phyloP scores from a whole-genome alignment of 2,113 vertebrate genomes.

The Prunella fulvescens region DNA sequence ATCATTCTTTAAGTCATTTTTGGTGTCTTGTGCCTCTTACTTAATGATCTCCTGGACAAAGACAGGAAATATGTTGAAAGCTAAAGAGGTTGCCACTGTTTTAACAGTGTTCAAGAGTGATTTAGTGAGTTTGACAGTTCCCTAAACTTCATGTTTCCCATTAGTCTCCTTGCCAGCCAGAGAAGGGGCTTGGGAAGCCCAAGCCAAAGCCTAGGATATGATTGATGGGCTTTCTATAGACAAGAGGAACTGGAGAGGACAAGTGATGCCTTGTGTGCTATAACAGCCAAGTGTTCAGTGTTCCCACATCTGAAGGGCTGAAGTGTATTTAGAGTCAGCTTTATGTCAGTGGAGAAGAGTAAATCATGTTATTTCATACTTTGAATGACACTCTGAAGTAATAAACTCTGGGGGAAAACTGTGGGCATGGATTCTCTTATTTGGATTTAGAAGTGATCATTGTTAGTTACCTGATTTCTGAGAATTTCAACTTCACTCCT shows the following conservation, averaged over 20 bases:
- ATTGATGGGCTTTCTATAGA: slow-evolving; percentile 11
- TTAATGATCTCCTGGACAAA: neutral
- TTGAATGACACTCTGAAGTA: neutral
- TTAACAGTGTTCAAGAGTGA: neutral
- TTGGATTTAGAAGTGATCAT: neutral
- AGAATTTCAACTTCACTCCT: neutral
- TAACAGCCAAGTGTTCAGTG: neutral
- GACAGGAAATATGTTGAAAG: neutral
- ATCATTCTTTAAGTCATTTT: slow-evolving; percentile 10
- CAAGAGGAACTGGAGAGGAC: neutral
- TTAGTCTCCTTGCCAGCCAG: slow-evolving; percentile 11
- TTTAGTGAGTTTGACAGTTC: neutral
- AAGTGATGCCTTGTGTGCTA: neutral
- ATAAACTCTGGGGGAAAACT: neutral
- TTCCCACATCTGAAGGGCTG: neutral
- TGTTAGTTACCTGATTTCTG: neutral
- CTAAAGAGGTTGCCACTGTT: neutral
- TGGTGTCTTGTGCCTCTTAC: neutral
- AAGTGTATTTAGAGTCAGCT: neutral
- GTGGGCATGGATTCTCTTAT: neutral
- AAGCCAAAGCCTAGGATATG: neutral
- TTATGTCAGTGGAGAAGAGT: neutral
- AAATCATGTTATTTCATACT: neutral
- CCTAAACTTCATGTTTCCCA: neutral
- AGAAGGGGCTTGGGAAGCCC: neutral